Evolutionary conservation across 2,113 vertebrate genomes (phyloP).

Genomic region (Pteruthius melanotis): DNA sequence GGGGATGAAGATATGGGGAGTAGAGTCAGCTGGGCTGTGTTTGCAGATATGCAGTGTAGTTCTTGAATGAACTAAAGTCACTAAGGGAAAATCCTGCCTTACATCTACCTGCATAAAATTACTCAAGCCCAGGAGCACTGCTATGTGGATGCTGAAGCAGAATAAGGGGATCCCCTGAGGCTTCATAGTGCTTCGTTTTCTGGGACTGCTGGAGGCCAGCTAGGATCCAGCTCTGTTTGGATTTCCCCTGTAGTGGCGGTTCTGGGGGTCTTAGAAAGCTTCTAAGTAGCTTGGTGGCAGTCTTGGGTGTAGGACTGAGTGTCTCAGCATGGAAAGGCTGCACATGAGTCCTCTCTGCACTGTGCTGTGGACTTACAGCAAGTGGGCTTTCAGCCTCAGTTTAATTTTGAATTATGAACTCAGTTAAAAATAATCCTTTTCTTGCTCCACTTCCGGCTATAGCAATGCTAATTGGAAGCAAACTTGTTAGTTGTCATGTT

Average conservation of each 20-base stretch:
- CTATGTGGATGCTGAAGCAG: background rate
- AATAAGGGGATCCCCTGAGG: background rate
- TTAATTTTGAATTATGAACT: background rate
- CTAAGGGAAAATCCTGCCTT: background rate
- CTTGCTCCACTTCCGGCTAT: background rate
- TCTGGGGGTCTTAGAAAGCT: background rate
- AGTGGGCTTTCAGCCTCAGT: background rate
- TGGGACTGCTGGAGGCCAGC: background rate
- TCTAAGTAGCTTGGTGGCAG: background rate
- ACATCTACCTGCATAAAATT: background rate
- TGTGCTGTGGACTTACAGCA: background rate
- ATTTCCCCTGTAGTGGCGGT: background rate
- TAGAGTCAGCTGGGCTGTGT: background rate
- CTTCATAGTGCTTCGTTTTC: background rate
- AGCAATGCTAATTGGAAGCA: background rate
- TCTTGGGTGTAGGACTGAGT: too few species aligned
- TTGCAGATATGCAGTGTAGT: background rate
- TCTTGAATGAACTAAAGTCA: background rate
- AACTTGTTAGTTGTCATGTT: background rate
- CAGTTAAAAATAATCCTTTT: background rate
- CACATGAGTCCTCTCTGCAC: rapidly evolving
- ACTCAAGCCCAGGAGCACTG: background rate
- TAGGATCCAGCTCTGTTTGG: background rate
- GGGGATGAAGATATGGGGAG: background rate
- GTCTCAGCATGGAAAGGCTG: background rate